These are phyloP conservation scores for Carduelis carduelis DNA, from an alignment of 2,797 vertebrate species.

Conservation along the genomic window DNA sequence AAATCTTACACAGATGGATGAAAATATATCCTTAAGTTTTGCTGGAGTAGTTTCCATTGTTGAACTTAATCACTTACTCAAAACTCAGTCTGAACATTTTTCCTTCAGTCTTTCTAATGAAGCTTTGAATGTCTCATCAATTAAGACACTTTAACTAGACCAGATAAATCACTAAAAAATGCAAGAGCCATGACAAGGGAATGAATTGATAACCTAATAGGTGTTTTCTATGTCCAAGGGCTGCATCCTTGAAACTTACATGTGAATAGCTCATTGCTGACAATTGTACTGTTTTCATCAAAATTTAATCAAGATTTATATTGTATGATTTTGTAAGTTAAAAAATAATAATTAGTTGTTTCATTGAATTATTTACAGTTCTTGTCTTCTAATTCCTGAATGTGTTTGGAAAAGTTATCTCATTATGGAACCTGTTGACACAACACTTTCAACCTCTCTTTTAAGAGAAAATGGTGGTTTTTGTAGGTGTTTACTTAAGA, in stretches of 20 bases:
- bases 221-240: background rate
- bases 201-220: background rate
- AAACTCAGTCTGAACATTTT: background rate
- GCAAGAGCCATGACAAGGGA: background rate
- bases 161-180: conserved; percentile 44
- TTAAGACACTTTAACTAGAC: conserved; percentile 22
- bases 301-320: background rate
- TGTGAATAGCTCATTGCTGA: background rate
- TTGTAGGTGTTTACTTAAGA: background rate
- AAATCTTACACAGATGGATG: background rate
- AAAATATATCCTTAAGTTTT: background rate
- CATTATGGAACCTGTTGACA: background rate
- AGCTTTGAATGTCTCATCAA: background rate
- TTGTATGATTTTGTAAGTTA: background rate
- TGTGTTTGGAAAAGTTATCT: background rate
- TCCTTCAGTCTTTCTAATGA: background rate
- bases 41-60: background rate
- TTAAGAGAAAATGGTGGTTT: conserved; percentile 5
- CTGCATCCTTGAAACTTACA: background rate
- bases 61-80: background rate
- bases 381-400: background rate
- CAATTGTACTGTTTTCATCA: background rate
- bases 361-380: background rate
- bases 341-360: background rate
- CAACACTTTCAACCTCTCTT: background rate